Evolutionary conservation across 2,113 vertebrate genomes (phyloP).

Genomic region (Gulo gulo): DNA sequence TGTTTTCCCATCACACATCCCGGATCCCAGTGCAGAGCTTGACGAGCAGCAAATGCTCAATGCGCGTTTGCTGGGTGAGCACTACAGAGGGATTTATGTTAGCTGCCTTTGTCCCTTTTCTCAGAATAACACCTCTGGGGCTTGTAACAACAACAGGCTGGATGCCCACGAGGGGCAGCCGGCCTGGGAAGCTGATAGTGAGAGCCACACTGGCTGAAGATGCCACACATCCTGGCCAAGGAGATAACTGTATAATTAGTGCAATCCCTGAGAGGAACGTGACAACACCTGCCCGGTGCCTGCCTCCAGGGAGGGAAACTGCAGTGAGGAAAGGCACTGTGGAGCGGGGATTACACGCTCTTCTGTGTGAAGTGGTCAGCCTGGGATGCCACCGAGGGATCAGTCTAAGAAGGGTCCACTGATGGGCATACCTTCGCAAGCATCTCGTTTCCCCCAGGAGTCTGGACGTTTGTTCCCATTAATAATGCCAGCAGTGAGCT

Average conservation of each 20-base stretch:
- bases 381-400: not conserved
- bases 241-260: conserved; percentile 8
- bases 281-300: not conserved
- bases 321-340: accelerated
- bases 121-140: not conserved
- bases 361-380: not conserved
- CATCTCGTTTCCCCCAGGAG: accelerated
- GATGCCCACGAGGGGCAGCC: not conserved
- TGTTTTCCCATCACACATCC: not conserved
- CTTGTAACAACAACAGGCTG: not conserved
- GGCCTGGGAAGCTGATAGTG: not conserved
- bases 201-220: not conserved
- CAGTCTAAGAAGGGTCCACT: not conserved
- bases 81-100: not conserved
- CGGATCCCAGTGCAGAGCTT: not conserved
- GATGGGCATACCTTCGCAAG: not conserved
- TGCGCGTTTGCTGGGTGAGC: not conserved
- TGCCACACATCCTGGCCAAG: not conserved
- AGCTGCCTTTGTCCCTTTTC: not conserved
- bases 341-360: not conserved
- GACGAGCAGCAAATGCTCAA: not conserved
- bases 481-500: not conserved
- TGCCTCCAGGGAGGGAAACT: not conserved
- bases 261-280: not conserved
- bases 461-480: not conserved